Base-by-base conservation (phyloP, 2,113 vertebrate species). In the Hucho hucho region DNA sequence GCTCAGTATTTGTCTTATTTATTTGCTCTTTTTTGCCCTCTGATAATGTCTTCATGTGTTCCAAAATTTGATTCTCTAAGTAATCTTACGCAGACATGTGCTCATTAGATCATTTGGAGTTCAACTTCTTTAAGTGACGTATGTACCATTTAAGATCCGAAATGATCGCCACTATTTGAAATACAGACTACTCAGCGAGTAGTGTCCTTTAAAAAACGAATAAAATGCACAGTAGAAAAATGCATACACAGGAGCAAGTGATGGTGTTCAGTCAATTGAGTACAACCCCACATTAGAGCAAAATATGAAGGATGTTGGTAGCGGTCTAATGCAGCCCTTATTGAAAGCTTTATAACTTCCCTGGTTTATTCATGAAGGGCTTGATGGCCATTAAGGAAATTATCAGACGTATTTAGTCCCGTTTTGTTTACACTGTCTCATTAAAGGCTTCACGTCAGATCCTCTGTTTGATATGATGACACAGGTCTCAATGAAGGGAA, bases 371-470 rank as follows among this genome's bases (percentile, higher is more conserved):
- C 80, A 80, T 58, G 29, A 70, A 58, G 25, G 43, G 14, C 75
- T 78, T 81, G 58, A 74, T 79, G 78, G 4, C 77, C 77, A 83
- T 87, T 81, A 84, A 64, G 28, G 20, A 63, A 73, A 81, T 53
- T 4, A 53, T 49, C 20, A 86, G 85, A 89, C 86, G 83, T 83
- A 76, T 82, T 84, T 88, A 79, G 75, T 58, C 66, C 70, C 26
- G 63, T 59, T 59, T 76, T 81, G 70, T 86, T 73, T 81, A 11
- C 66, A 24, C 5, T 0, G 24, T 65, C 83, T 84, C 79, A 76
- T 87, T 88, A 84, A 81, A 75, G 74, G 71, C 56, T 81, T 81
- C 71, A 83, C 65, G 53, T 88, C 78, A 81, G 28, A 69, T 72
- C 49, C 6, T 74, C 64, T 14, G 72, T 18, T 11, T 13, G 13